Conservation (phyloP, 2,888 invertebrate species). For the Cyaniris semiargus region DNA sequence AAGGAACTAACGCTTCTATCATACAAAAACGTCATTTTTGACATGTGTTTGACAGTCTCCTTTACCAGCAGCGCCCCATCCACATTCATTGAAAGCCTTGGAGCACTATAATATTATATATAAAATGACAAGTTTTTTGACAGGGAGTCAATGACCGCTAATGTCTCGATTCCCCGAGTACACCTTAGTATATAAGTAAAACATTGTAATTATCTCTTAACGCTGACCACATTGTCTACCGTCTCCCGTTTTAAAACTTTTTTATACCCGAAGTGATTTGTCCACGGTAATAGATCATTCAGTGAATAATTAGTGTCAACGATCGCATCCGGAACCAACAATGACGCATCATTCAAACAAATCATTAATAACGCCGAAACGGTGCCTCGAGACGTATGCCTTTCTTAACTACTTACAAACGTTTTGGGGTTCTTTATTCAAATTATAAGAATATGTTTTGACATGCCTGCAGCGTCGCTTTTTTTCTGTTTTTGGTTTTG, state of each 20-base stretch:
- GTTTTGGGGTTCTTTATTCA: conserved; percentile 29
- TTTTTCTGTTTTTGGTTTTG: background rate
- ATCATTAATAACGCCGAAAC: conserved; percentile 77
- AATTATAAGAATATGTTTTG: conserved; percentile 28
- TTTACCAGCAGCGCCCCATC: no score
- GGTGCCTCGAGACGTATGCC: conserved; percentile 19
- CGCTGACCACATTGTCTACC: conserved; percentile 10
- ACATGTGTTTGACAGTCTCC: no score
- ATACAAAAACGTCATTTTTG: no score
- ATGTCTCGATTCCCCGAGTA: no score
- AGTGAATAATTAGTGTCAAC: conserved; percentile 80
- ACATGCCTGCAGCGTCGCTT: conserved; percentile 8
- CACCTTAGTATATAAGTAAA: background rate
- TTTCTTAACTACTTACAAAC: conserved; percentile 30
- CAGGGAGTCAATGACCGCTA: no score
- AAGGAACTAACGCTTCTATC: no score
- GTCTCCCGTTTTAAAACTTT: conserved; percentile 2
- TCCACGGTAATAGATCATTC: conserved; percentile 79
- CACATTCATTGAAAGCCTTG: no score
- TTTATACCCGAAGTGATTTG: conserved; percentile 66
- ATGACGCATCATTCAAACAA: conserved; percentile 79
- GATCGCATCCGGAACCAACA: conserved; percentile 76
- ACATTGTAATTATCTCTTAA: background rate
- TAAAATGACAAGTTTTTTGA: no score
- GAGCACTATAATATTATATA: no score